Conservation (phyloP, 2,113 vertebrate species). For the Phyllostomus discolor region DNA sequence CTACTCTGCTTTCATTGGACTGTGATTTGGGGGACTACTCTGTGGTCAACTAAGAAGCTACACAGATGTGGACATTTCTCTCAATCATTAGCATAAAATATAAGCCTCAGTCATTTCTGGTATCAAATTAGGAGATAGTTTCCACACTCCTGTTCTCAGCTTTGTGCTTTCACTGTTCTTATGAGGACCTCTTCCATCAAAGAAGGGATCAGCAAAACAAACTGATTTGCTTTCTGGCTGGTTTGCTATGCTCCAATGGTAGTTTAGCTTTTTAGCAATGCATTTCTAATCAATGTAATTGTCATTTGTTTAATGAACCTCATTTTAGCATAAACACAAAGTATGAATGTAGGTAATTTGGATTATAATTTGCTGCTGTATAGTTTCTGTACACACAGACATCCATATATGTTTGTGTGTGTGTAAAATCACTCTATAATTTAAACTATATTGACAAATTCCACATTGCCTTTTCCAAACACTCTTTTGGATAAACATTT, state of each 20-base stretch:
- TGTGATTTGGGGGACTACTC: neutral
- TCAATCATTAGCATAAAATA: neutral
- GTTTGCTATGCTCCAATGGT: neutral
- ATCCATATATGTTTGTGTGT: no score
- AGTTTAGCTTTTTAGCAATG: slow-evolving; percentile 2
- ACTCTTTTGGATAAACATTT: neutral
- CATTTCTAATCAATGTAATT: neutral
- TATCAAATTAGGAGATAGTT: neutral
- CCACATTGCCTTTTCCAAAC: neutral
- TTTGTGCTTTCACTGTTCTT: neutral
- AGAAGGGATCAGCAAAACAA: neutral
- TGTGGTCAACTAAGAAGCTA: neutral
- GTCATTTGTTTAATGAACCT: neutral
- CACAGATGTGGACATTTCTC: neutral
- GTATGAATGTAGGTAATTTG: neutral
- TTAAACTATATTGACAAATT: neutral
- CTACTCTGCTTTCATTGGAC: neutral
- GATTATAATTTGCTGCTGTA: neutral
- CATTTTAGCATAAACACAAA: neutral
- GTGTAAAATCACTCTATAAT: neutral
- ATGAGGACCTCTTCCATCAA: slow-evolving; percentile 1
- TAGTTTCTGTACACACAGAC: neutral
- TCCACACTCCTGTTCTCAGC: slow-evolving; percentile 35
- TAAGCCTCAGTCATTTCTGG: neutral
- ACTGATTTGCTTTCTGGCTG: neutral